Evolutionary conservation across 1,140 invertebrate genomes (phyloP).

Genomic region (Luehdorfia chinensis): DNA sequence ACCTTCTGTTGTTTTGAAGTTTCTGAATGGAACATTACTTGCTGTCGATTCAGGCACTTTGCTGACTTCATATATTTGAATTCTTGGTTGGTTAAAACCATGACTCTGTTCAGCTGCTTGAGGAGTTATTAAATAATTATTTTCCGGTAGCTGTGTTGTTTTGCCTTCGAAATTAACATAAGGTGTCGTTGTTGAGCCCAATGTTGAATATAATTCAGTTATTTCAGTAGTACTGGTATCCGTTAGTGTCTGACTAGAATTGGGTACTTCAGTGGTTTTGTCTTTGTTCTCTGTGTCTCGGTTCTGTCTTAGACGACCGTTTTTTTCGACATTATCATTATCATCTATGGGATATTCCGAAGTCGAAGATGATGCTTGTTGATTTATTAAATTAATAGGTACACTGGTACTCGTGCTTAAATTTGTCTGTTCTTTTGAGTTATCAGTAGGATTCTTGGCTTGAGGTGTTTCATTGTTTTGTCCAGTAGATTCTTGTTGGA

Average conservation of each 20-base stretch:
- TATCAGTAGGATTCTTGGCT: background rate
- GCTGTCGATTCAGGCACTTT: slow-evolving; percentile 9
- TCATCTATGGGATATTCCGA: background rate
- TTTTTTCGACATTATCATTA: background rate
- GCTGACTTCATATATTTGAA: slow-evolving; percentile 1
- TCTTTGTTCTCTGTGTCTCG: slow-evolving; percentile 6
- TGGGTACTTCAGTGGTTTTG: background rate
- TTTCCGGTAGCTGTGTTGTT: background rate
- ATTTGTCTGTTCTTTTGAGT: background rate
- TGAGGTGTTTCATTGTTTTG: background rate
- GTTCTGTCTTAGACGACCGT: slow-evolving; percentile 3
- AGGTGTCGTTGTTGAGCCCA: background rate
- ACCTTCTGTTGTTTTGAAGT: slow-evolving; percentile 1
- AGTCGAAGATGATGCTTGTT: background rate
- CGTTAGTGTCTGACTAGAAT: background rate
- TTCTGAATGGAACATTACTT: background rate
- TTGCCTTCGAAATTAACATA: too few species aligned
- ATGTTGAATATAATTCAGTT: background rate
- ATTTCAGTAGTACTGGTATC: background rate
- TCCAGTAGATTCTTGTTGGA: background rate
- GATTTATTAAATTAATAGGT: slow-evolving; percentile 16
- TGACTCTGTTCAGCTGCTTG: background rate
- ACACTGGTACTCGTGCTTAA: slow-evolving; percentile 7
- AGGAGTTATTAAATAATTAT: background rate
- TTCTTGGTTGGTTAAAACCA: background rate